A percentile compares a stretch with the other conserved stretches of the same genome.
Conservation (phyloP, 2,113 vertebrate genomes). For the Halichoerus grypus region DNA sequence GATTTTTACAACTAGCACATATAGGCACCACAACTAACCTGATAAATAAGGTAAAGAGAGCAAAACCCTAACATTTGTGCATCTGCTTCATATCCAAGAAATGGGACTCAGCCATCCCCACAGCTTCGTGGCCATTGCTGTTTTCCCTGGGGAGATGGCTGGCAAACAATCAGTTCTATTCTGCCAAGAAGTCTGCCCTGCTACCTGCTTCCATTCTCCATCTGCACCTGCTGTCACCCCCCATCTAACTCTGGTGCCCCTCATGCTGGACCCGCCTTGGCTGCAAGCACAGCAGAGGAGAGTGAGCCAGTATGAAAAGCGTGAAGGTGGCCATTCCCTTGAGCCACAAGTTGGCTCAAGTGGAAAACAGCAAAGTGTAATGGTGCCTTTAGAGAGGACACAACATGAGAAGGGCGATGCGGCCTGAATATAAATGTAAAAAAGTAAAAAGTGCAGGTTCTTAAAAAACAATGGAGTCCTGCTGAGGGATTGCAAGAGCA, state of each 20-base stretch:
- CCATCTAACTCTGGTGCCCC: not conserved
- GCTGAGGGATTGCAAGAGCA: not conserved
- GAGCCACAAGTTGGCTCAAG: not conserved
- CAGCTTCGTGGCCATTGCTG: no score
- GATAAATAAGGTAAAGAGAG: not conserved
- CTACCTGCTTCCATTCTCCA: not conserved
- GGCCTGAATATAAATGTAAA: not conserved
- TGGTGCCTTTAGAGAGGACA: not conserved
- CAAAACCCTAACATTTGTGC: not conserved
- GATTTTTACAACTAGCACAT: not conserved
- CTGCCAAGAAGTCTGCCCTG: not conserved
- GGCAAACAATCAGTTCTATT: not conserved
- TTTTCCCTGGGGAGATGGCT: accelerated
- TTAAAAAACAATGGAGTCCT: not conserved
- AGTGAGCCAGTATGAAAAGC: not conserved
- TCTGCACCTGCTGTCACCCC: accelerated
- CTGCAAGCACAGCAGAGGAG: not conserved
- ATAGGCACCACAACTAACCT: not conserved
- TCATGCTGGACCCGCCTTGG: no score
- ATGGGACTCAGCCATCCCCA: not conserved
- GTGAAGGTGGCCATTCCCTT: not conserved
- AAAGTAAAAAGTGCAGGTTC: not conserved
- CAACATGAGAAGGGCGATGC: not conserved
- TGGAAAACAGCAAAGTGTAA: not conserved
- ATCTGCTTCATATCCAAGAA: not conserved